Evolutionary conservation across 2,888 invertebrate genomes (phyloP), one percentile per base, ranked within the genome.

Genomic region (Halictus quadricinctus): DNA sequence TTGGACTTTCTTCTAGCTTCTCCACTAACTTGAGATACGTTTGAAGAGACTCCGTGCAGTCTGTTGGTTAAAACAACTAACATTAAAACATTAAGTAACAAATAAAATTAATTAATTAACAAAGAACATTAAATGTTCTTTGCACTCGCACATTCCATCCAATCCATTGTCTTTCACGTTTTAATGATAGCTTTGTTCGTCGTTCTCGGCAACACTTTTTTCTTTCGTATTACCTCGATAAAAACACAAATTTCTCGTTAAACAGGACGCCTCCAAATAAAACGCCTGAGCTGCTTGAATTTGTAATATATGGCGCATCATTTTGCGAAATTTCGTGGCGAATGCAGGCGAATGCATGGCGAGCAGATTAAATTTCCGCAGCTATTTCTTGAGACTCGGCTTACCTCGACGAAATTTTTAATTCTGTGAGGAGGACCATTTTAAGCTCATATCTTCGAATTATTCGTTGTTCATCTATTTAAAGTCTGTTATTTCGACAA

Each of bases 1-100:
- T 80, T 76, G 43, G 54, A 48, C 36, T 70, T 80, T 76, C 69
- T 70, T 46, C 15, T 18, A 18, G 25, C 46, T 70, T 54, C 69
- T 58, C 54, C n/a, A 13, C 13, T 10, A 70, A 70, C 69, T 69
- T 41, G 29, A 2, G 21, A 25, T 50, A 36, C 54, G 36, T 80
- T 76, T 29, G 66, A 79, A 13, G 25, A 12, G 41, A 25, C 21
- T 18, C 15, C 43, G 41, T 29, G 29, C n/a, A 72, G 10, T 3
- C 29, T 10, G 29, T 46, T 25, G 25, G n/a, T 25, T 48, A 1
- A 46, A 46, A n/a, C 8, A 72, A 15, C 25, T 36, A 36, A 36
- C 36, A 36, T 36, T 36, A 36, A 3, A 36, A 36, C 36, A 36
- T 36, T 36, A 36, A 36, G 2, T 36, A 36, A 36, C 36, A 36